These are phyloP conservation scores for Prolemur simus DNA, from an alignment of 2,113 vertebrate species.

Conservation along the genomic window DNA sequence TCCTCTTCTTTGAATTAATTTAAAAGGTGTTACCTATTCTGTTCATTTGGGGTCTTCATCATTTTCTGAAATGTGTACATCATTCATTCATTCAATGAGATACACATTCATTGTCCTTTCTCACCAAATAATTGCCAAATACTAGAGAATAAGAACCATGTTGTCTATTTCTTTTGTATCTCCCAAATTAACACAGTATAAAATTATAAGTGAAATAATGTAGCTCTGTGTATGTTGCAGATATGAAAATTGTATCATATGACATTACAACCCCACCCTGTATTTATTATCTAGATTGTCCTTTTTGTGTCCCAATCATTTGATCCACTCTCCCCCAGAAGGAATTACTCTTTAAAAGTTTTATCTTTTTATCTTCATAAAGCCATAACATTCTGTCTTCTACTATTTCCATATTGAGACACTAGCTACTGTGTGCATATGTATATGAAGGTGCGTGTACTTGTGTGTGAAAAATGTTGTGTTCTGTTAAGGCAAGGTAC, in stretches of 20 bases:
- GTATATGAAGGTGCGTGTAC: neutral
- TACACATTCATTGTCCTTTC: neutral
- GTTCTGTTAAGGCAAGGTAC: neutral
- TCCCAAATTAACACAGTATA: neutral
- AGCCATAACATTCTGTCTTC: neutral
- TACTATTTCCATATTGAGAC: neutral
- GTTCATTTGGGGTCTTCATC: neutral
- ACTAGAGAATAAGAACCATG: neutral
- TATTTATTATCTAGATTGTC: neutral
- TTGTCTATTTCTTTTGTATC: neutral
- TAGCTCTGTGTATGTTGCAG: neutral
- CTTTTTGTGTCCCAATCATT: neutral
- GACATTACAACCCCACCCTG: neutral
- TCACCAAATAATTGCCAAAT: neutral
- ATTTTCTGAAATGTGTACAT: neutral
- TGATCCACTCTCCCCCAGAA: neutral
- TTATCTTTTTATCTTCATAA: neutral
- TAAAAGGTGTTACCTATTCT: neutral
- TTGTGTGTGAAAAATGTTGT: neutral
- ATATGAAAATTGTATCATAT: neutral
- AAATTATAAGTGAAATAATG: neutral
- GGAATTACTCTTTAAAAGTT: constrained; percentile 17
- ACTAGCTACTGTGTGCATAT: neutral
- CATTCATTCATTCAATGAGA: neutral
- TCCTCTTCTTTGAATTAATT: neutral